A percentile compares a stretch with the other conserved stretches of the same genome.
phyloP scores from a whole-genome alignment of 2,888 invertebrate species.

The Mesorhabditis belari region DNA sequence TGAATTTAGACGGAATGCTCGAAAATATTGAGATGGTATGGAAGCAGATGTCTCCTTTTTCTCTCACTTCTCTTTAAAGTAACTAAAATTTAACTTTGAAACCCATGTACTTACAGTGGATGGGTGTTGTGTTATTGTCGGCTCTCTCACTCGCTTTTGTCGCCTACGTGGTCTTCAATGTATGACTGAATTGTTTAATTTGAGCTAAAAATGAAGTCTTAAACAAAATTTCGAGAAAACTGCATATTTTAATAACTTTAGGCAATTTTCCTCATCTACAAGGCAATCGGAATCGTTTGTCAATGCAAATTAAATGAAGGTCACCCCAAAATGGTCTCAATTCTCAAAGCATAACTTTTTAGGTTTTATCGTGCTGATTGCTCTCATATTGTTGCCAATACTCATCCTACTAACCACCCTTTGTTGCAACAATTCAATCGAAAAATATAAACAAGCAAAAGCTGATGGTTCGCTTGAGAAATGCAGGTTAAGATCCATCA shows the following conservation, averaged over 20 bases:
- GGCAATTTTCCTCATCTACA: slow-evolving; percentile 32
- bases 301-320: slow-evolving; percentile 37
- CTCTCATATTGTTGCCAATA: slow-evolving; percentile 22
- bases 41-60: background rate
- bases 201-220: too few species aligned
- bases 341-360: background rate
- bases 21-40: background rate
- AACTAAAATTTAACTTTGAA: background rate
- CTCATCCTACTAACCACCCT: slow-evolving; percentile 33
- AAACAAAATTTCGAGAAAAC: too few species aligned
- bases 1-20: too few species aligned
- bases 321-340: background rate
- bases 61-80: background rate
- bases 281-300: slow-evolving; percentile 33
- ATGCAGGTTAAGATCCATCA: slow-evolving; percentile 1
- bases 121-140: background rate
- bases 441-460: slow-evolving; percentile 29
- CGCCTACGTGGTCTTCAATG: background rate
- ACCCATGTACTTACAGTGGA: background rate
- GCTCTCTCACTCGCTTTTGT: background rate
- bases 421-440: slow-evolving; percentile 36
- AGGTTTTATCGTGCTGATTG: slow-evolving; percentile 26
- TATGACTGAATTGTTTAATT: too few species aligned
- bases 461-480: slow-evolving; percentile 24
- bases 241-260: too few species aligned